Base-by-base conservation (phyloP, 1,140 invertebrate species). In the Aphelinus certus region DNA sequence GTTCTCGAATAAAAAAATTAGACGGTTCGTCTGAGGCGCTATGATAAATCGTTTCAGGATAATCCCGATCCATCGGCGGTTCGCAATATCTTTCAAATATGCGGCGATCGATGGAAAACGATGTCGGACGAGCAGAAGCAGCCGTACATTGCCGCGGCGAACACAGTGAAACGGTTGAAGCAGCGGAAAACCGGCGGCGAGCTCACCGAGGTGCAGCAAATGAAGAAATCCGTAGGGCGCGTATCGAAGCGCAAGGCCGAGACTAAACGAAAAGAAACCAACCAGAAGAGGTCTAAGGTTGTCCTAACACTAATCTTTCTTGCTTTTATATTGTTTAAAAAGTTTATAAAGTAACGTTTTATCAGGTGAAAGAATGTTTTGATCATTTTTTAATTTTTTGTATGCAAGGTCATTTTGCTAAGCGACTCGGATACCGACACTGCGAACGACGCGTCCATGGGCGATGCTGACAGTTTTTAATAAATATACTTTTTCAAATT, bases 51-150 rank as follows among this genome's bases (percentile, higher is more conserved):
- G 26, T 9, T 67, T 53, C 7, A 82, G 77, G 66, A 73, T 7
- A 58, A 67, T 57, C 62, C 67, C 1, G 72, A 75, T 10, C 4
- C 68, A 57, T 3, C 47, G 3, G 78, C 65, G 55, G 78, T 76
- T 7, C 64, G 56, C 57, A 80, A 79, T 45, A 48, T 83, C 51
- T 79, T 82, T 74, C 78, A 80, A 64, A 68, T 81, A 4, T 83
- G 80, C 48, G 81, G 83, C 45, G 77, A 84, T 75, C 56, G 57
- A 62, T 85, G 84, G 84, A 77, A 79, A 64, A 60, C 46, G 56
- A 83, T 85, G 84, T 71, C 82, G 6, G 57, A 75, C 7, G 58
- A 78, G 26, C 68, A 85, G 10, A 85, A 85, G 57, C 75, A 83
- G 65, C 80, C 83, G 1, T 85, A 83, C 6, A 58, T 85, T 43